phyloP scores from a whole-genome alignment of 1,140 invertebrate species.

The Drosophila biarmipes region DNA sequence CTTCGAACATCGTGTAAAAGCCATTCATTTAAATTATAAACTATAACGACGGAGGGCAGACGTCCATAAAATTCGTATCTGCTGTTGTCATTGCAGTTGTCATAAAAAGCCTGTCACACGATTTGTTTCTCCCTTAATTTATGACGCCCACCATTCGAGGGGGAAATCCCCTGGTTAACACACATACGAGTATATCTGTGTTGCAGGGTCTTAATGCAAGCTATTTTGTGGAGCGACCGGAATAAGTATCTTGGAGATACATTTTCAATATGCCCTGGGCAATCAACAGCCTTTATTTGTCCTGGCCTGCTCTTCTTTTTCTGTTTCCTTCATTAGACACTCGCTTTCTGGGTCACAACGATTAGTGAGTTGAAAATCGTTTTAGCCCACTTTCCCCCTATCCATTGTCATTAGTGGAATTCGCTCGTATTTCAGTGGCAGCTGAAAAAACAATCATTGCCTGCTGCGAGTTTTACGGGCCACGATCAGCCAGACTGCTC shows the following conservation, averaged over 20 bases:
- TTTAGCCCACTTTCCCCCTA: constrained; percentile 40
- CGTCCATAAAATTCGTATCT: constrained; percentile 65
- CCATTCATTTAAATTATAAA: constrained; percentile 82
- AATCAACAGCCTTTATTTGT: constrained; percentile 33
- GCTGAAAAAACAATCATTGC: constrained; percentile 54
- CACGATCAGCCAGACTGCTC: constrained; percentile 10
- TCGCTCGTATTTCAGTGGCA: constrained; percentile 29
- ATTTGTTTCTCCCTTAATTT: constrained; percentile 52
- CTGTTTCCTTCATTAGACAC: constrained; percentile 31
- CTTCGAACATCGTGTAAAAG: constrained; percentile 70
- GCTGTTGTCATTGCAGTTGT: constrained; percentile 68
- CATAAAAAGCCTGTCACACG: constrained; percentile 70
- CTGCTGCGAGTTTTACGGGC: constrained; percentile 46
- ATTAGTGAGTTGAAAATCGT: constrained; percentile 54
- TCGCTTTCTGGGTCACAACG: constrained; percentile 48
- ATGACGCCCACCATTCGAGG: constrained; percentile 26
- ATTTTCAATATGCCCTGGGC: constrained; percentile 32
- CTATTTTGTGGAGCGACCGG: constrained; percentile 2
- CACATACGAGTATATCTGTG: neutral
- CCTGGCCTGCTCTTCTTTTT: neutral
- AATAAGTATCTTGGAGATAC: constrained; percentile 23
- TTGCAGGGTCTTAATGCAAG: neutral
- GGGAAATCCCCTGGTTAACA: constrained; percentile 25
- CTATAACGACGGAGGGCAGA: constrained; percentile 57
- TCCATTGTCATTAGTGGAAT: constrained; percentile 50